phyloP scores from a whole-genome alignment of 1,140 invertebrate genomes.

The Eriosoma lanigerum region DNA sequence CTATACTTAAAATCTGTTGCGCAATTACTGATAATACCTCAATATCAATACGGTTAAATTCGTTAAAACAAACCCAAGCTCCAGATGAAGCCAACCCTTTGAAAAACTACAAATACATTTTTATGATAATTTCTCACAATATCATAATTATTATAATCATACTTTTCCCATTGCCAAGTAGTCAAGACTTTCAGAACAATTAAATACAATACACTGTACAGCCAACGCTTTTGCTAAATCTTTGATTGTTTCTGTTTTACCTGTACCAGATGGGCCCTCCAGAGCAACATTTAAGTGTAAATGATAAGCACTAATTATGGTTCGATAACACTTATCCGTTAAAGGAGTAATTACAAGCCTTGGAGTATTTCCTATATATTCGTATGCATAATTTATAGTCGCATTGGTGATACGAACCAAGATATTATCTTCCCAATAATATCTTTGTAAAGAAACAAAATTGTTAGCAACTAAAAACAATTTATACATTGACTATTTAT shows the following conservation, averaged over 20 bases:
- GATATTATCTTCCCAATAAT: conserved; percentile 83
- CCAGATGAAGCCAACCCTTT: conserved; percentile 85
- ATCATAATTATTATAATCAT: conserved; percentile 49
- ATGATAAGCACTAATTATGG: conserved; percentile 83
- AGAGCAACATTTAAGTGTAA: conserved; percentile 85
- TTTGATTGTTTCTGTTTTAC: conserved; percentile 88
- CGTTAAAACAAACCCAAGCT: conserved; percentile 93
- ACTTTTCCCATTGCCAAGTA: conserved; percentile 90
- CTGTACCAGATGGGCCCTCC: conserved; percentile 85
- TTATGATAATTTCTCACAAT: neutral
- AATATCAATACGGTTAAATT: conserved; percentile 92
- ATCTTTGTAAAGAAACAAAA: conserved; percentile 59
- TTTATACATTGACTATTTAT: neutral
- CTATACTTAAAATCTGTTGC: conserved; percentile 79
- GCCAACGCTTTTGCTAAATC: conserved; percentile 87
- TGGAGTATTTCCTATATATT: conserved; percentile 81
- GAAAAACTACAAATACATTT: conserved; percentile 64
- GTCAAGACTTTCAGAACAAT: conserved; percentile 91
- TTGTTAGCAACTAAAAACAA: neutral
- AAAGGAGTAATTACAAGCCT: conserved; percentile 71
- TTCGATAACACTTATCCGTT: conserved; percentile 80
- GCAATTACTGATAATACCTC: conserved; percentile 82
- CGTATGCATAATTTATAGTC: conserved; percentile 80
- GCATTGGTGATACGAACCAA: conserved; percentile 86
- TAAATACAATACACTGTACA: conserved; percentile 91